Evolutionary conservation across 2,797 vertebrate species (phyloP), one percentile per base, ranked within the genome.

Genomic region (Silurus lanzhouensis): DNA sequence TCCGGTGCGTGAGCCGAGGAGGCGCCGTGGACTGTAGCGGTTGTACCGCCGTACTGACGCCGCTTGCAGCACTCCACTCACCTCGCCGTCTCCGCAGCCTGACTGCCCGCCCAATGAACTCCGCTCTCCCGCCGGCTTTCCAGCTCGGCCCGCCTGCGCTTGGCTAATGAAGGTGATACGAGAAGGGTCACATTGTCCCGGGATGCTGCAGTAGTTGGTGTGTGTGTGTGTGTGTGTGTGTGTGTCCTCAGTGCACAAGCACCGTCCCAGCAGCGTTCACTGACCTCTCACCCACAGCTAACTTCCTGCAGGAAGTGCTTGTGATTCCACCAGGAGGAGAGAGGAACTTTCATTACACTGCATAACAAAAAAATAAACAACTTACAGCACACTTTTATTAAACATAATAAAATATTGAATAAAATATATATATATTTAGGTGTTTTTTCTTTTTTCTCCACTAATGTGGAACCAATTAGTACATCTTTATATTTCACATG

Each of bases 141-240:
- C 84, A 89, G 72, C 60, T 64, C 52, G 85, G 78, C 90, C 84
- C 90, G 87, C 72, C 80, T 87, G 86, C 87, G 87, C 91, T 88
- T 82, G 76, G 86, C 86, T 86, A 89, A 86, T 75, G 85, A 91
- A 90, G 91, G 88, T 90, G 91, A 90, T 90, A 88, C 84, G 84
- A 84, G 87, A 92, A 85, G 93, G 94, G 93, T 94, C 94, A 95
- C 95, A 89, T 92, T 93, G 93, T 95, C 91, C 90, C 89, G 93
- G 94, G 92, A 90, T 94, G 94, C 94, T 90, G 93, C 90, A 91
- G 92, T 85, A 83, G 55, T 82, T 38, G 4, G 88, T 85, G 85
- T 90, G 78, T n/a, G 64, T 27, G 64, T 67, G 66, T 68, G 66
- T 68, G 66, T 68, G 66, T 68, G 66, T 67, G 66, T 68, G 66